Percentiles rank a stretch among this genome's conserved stretches.
Conservation (phyloP, 2,888 invertebrate genomes). For the Drosophila koepferae region DNA sequence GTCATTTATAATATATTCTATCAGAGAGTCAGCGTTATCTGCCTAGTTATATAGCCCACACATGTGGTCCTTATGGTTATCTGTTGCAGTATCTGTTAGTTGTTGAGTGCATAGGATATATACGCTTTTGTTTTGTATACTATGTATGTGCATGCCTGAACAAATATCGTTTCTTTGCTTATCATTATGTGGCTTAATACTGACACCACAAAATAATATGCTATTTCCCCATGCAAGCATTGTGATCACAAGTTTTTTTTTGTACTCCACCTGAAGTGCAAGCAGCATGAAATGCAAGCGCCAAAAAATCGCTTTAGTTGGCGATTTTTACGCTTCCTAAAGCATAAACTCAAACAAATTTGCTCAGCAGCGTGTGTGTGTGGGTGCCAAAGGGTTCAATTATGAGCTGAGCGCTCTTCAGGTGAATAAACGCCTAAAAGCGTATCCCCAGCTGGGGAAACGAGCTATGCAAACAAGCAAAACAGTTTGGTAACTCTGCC, state of each 20-base stretch:
- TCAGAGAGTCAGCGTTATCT: no score
- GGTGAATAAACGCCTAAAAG: slow-evolving; percentile 52
- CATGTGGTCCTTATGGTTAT: no score
- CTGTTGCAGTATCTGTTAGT: no score
- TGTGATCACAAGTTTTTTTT: neutral
- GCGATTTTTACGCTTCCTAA: slow-evolving; percentile 35
- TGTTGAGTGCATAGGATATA: no score
- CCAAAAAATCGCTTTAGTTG: slow-evolving; percentile 27
- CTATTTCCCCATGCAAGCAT: slow-evolving; percentile 9
- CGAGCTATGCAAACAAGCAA: slow-evolving; percentile 36
- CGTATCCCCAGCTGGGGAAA: slow-evolving; percentile 34
- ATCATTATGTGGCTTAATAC: neutral
- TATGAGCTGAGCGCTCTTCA: slow-evolving; percentile 56
- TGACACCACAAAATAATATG: slow-evolving; percentile 15
- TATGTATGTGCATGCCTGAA: no score
- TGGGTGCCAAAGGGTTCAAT: slow-evolving; percentile 72
- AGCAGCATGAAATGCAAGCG: slow-evolving; percentile 28
- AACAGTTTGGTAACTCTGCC: slow-evolving; percentile 21
- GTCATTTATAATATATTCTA: no score
- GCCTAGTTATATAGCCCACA: no score
- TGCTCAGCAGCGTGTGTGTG: slow-evolving; percentile 39
- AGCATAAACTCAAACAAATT: slow-evolving; percentile 69
- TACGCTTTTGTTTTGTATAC: no score
- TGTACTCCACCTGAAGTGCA: neutral
- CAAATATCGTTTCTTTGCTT: neutral